phyloP scores from a whole-genome alignment of 2,888 invertebrate species.

The Plebejus melissa region DNA sequence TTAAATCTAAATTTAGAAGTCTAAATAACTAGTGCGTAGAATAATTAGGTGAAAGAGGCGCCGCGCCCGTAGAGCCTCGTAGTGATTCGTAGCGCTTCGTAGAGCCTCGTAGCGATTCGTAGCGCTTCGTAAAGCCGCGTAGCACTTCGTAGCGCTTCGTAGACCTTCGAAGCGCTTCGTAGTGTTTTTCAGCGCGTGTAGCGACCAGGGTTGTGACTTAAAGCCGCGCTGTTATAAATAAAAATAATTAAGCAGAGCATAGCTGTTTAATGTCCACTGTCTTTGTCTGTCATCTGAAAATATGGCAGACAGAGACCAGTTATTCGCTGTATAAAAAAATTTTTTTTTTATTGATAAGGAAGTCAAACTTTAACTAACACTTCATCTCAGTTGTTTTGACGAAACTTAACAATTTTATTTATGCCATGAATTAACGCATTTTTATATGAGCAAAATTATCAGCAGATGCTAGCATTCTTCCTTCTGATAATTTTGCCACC shows the following conservation, averaged over 20 bases:
- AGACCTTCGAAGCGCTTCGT: background rate
- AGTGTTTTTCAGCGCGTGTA: background rate
- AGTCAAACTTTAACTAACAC: too few relatives aligned
- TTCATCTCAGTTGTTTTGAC: too few relatives aligned
- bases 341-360: too few relatives aligned
- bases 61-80: constrained; percentile 9
- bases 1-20: background rate
- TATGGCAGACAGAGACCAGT: too few relatives aligned
- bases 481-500: too few relatives aligned
- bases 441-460: too few relatives aligned
- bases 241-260: background rate
- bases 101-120: background rate
- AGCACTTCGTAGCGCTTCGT: background rate
- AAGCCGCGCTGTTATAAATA: background rate
- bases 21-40: constrained; percentile 3
- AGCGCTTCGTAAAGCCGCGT: background rate
- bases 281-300: too few relatives aligned
- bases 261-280: background rate
- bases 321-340: too few relatives aligned
- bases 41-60: background rate
- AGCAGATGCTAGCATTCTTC: too few relatives aligned
- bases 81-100: background rate
- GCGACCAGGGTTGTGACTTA: background rate
- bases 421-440: too few relatives aligned
- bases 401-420: too few relatives aligned